phyloP scores from a whole-genome alignment of 1,140 invertebrate genomes.

The Panagrolaimus sp. region DNA sequence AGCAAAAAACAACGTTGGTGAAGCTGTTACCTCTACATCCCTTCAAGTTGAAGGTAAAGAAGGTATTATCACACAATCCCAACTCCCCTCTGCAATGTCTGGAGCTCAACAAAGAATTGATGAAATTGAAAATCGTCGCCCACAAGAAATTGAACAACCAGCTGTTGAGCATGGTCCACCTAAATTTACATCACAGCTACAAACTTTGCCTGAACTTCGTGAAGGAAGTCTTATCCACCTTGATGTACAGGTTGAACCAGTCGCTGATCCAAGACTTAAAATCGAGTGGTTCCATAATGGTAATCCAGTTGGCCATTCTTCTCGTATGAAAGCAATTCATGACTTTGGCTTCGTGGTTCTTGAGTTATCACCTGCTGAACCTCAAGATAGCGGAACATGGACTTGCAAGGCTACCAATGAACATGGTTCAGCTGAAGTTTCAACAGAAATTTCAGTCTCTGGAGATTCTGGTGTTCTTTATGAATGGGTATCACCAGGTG shows the following conservation, averaged over 20 bases:
- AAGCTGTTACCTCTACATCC: slow-evolving; percentile 82
- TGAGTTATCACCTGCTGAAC: slow-evolving; percentile 85
- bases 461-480: slow-evolving; percentile 85
- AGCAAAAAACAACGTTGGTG: slow-evolving; percentile 64
- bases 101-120: slow-evolving; percentile 82
- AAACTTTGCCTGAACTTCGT: slow-evolving; percentile 63
- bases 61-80: slow-evolving; percentile 82
- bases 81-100: slow-evolving; percentile 81
- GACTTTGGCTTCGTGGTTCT: slow-evolving; percentile 93
- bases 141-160: slow-evolving; percentile 65
- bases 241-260: slow-evolving; percentile 79
- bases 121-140: slow-evolving; percentile 71
- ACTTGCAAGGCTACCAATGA: slow-evolving; percentile 77
- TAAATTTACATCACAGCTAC: slow-evolving; percentile 76
- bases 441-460: slow-evolving; percentile 75
- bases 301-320: slow-evolving; percentile 68
- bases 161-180: slow-evolving; percentile 73
- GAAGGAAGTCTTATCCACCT: slow-evolving; percentile 87
- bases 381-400: slow-evolving; percentile 82
- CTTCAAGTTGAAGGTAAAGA: slow-evolving; percentile 83
- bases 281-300: slow-evolving; percentile 96
- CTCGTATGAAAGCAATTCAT: slow-evolving; percentile 82
- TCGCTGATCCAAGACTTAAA: slow-evolving; percentile 81
- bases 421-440: slow-evolving; percentile 83
- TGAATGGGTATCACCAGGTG: slow-evolving; percentile 83